A percentile compares a stretch with the other conserved stretches of the same genome.
Conservation (phyloP, 2,888 invertebrate species). For the Orchesella flavescens region DNA sequence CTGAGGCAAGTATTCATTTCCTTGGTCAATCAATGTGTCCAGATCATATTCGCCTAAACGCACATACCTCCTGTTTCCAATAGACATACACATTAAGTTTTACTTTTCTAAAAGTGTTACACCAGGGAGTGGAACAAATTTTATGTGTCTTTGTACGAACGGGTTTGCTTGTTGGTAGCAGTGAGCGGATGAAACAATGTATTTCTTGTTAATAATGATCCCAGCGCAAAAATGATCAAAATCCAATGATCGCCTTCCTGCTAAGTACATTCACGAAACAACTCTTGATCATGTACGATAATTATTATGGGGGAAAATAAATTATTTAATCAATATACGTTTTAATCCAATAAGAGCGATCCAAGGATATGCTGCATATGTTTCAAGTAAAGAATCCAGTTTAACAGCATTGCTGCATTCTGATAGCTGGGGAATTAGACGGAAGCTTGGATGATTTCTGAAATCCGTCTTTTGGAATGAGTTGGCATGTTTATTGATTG, state of each 20-base stretch:
- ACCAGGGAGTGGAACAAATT: neutral
- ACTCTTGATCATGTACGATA: too few species aligned
- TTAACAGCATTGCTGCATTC: slow-evolving; percentile 55
- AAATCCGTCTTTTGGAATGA: neutral
- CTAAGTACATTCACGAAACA: neutral
- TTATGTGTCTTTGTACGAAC: slow-evolving; percentile 21
- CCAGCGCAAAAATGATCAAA: slow-evolving; percentile 62
- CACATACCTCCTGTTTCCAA: slow-evolving; percentile 37
- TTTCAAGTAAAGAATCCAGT: slow-evolving; percentile 60
- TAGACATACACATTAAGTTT: neutral
- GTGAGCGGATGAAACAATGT: slow-evolving; percentile 60
- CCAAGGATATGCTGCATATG: slow-evolving; percentile 67
- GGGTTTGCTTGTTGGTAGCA: slow-evolving; percentile 29
- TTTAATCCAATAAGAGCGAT: slow-evolving; percentile 64
- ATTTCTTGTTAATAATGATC: slow-evolving; percentile 52
- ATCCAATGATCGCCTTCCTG: slow-evolving; percentile 28
- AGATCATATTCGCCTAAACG: slow-evolving; percentile 65
- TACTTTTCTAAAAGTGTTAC: too few species aligned
- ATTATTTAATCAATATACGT: slow-evolving; percentile 31
- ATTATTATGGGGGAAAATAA: too few species aligned
- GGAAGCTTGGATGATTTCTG: slow-evolving; percentile 46
- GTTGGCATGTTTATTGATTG: neutral
- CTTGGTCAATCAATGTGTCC: slow-evolving; percentile 59
- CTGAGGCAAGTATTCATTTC: slow-evolving; percentile 50
- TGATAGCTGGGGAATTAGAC: slow-evolving; percentile 51